phyloP scores from a whole-genome alignment of 2,113 vertebrate genomes.

The Abramis brama region DNA sequence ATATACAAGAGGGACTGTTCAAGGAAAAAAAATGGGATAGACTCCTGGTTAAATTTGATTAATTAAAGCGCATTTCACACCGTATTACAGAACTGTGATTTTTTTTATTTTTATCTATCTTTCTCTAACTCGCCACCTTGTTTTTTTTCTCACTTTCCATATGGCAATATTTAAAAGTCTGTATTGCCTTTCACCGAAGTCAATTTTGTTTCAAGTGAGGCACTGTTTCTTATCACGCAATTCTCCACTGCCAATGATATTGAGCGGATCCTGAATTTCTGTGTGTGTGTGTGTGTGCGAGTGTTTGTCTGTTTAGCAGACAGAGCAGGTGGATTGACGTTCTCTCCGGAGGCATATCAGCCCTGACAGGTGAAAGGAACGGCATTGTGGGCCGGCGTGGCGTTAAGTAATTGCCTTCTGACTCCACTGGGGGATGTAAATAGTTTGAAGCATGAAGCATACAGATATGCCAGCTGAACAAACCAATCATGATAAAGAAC shows the following conservation, averaged over 20 bases:
- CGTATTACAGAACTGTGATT: constrained; percentile 10
- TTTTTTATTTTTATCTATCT: background rate
- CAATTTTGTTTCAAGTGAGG: constrained; percentile 55
- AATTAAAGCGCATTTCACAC: constrained; percentile 46
- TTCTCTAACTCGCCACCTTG: constrained; percentile 7
- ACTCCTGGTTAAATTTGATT: constrained; percentile 53
- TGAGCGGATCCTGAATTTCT: constrained; percentile 14
- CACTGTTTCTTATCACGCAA: constrained; percentile 48
- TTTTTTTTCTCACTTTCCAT: constrained; percentile 17
- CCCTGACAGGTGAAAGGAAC: constrained; percentile 34
- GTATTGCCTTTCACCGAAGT: constrained; percentile 47
- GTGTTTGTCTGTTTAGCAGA: constrained; percentile 23
- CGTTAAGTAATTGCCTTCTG: constrained; percentile 49
- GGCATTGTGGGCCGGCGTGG: constrained; percentile 32
- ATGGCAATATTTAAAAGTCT: constrained; percentile 31
- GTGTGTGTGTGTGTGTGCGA: background rate
- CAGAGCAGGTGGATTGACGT: constrained; percentile 30
- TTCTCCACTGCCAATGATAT: constrained; percentile 39
- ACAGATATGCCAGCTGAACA: constrained; percentile 18
- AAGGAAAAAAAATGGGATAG: constrained; percentile 58
- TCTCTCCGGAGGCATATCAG: constrained; percentile 27
- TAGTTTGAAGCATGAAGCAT: constrained; percentile 32
- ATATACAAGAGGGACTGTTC: constrained; percentile 46
- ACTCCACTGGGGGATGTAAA: constrained; percentile 39
- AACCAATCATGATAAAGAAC: constrained; percentile 7